A percentile compares a stretch with the other conserved stretches of the same genome.
phyloP scores from a whole-genome alignment of 2,888 invertebrate genomes.

The Coleophora deauratella region DNA sequence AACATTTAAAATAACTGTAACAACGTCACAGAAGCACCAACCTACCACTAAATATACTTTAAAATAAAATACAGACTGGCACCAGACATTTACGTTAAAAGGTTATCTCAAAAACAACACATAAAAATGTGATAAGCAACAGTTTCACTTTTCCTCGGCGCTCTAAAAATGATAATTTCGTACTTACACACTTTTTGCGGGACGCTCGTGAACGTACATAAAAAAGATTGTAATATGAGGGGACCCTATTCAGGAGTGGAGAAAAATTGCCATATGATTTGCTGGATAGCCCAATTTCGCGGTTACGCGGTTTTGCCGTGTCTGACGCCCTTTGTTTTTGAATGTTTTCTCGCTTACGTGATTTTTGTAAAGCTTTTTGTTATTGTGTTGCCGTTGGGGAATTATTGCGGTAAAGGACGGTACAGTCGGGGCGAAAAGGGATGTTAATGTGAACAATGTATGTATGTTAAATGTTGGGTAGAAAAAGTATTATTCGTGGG shows the following conservation, averaged over 20 bases:
- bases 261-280: conserved; percentile 14
- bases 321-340: conserved; percentile 6
- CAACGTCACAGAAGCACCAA: neutral
- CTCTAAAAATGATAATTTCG: neutral
- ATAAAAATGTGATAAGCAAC: no score
- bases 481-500: no score
- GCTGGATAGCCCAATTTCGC: conserved; percentile 17
- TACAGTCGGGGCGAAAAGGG: no score
- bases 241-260: conserved; percentile 10
- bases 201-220: conserved; percentile 4
- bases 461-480: no score
- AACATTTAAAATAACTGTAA: no score
- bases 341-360: neutral
- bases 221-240: conserved; percentile 10
- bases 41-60: no score
- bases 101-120: no score
- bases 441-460: no score
- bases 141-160: no score
- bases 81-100: no score
- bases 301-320: conserved; percentile 12
- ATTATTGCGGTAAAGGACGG: no score
- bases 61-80: no score
- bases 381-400: neutral
- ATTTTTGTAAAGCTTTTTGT: neutral
- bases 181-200: conserved; percentile 1